These are phyloP conservation scores for Venturia canescens DNA, from an alignment of 1,140 invertebrate species.

Conservation along the genomic window DNA sequence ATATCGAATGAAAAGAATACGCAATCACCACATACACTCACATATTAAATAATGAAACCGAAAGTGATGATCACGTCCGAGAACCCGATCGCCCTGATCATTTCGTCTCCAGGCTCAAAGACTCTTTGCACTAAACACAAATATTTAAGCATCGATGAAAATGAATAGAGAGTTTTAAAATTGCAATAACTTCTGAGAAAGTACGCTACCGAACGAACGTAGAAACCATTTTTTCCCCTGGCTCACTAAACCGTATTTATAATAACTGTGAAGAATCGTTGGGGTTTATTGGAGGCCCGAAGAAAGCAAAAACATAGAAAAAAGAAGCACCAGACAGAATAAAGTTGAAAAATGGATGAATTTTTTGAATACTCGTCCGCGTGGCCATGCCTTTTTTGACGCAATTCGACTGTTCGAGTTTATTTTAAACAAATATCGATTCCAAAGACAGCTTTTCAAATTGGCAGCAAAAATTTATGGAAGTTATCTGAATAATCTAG, in stretches of 20 bases:
- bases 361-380: no score
- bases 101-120: conserved; percentile 53
- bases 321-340: not conserved
- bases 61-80: conserved; percentile 22
- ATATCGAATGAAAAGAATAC: not conserved
- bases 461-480: no score
- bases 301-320: conserved; percentile 39
- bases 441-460: no score
- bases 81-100: conserved; percentile 43
- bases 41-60: conserved; percentile 10
- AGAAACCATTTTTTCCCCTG: conserved; percentile 47
- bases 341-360: no score
- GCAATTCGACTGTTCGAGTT: no score
- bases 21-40: not conserved
- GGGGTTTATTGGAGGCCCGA: conserved; percentile 28
- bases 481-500: not conserved
- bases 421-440: no score
- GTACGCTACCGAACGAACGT: conserved; percentile 54
- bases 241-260: conserved; percentile 48
- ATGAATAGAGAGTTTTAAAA: conserved; percentile 55
- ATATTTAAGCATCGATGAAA: conserved; percentile 57
- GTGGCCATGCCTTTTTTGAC: no score
- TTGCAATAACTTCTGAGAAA: conserved; percentile 64
- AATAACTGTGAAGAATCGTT: conserved; percentile 46
- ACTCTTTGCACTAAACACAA: conserved; percentile 58